These are phyloP conservation scores for Panzeria rudis DNA, from an alignment of 2,888 invertebrate genomes.

Conservation along the genomic window DNA sequence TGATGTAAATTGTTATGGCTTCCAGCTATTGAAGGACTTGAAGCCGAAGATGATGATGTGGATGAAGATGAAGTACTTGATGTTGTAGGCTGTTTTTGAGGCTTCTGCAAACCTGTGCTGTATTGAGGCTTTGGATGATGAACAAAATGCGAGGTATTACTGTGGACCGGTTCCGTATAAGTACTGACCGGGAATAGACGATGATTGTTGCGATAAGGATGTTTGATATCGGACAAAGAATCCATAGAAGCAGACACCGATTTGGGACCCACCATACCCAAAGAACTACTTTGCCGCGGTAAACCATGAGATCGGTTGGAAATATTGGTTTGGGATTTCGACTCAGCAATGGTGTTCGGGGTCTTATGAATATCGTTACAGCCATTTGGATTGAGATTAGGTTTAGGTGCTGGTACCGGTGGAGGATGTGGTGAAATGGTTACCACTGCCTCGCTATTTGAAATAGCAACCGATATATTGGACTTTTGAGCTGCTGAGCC, in stretches of 20 bases:
- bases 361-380: conserved; percentile 42
- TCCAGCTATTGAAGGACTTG: conserved; percentile 34
- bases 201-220: conserved; percentile 83
- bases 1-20: conserved; percentile 50
- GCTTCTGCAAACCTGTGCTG: conserved; percentile 79
- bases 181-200: conserved; percentile 89
- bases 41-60: conserved; percentile 16
- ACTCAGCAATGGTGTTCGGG: conserved; percentile 31
- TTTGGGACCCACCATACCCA: conserved; percentile 58
- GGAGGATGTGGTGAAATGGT: conserved; percentile 77
- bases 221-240: conserved; percentile 73
- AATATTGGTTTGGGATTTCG: conserved; percentile 76
- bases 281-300: conserved; percentile 64
- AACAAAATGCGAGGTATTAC: conserved; percentile 81
- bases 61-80: conserved; percentile 6
- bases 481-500: conserved; percentile 78
- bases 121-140: conserved; percentile 81
- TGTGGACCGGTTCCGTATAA: conserved; percentile 86
- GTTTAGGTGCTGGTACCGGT: conserved; percentile 72
- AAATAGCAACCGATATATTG: conserved; percentile 81
- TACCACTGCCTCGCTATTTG: conserved; percentile 78
- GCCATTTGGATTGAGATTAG: conserved; percentile 31
- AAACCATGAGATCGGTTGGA: conserved; percentile 56
- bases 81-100: conserved; percentile 67
- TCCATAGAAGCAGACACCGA: conserved; percentile 67